Evolutionary conservation across 2,797 vertebrate genomes (phyloP).

Genomic region (Rhadinocentrus ornatus): DNA sequence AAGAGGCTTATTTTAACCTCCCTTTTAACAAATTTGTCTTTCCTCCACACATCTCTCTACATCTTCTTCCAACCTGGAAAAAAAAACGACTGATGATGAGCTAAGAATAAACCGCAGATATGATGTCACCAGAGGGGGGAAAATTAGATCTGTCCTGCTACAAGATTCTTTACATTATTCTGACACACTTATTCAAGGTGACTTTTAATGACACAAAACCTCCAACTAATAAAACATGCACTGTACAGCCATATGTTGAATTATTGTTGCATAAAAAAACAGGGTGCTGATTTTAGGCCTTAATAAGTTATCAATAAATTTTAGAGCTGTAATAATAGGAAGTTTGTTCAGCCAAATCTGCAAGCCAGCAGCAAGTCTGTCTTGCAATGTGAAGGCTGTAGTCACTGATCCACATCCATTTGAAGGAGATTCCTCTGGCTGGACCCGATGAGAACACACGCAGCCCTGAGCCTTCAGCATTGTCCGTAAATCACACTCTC

Average conservation of each 20-base stretch:
- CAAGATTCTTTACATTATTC: constrained; percentile 71
- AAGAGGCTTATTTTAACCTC: constrained; percentile 1
- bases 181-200: constrained; percentile 82
- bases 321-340: constrained; percentile 2
- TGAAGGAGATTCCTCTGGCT: constrained; percentile 70
- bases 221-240: constrained; percentile 24
- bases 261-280: constrained; percentile 21
- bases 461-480: constrained; percentile 61
- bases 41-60: constrained; percentile 44
- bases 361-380: constrained; percentile 29
- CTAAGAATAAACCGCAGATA: constrained; percentile 76
- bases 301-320: constrained; percentile 14
- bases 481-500: constrained; percentile 72
- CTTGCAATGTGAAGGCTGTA: constrained; percentile 40
- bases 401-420: constrained; percentile 60
- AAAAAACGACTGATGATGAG: constrained; percentile 60
- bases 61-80: constrained; percentile 36
- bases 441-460: constrained; percentile 60
- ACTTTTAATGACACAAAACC: constrained; percentile 72
- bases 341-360: constrained; percentile 36
- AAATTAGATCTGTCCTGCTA: constrained; percentile 66
- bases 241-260: constrained; percentile 1
- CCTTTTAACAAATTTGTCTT: constrained; percentile 30
- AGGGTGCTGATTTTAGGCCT: constrained; percentile 13
- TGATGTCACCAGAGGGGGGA: constrained; percentile 63